A percentile compares a stretch with the other conserved stretches of the same genome.
phyloP scores from a whole-genome alignment of 2,797 vertebrate species.

The Ciconia nigra region DNA sequence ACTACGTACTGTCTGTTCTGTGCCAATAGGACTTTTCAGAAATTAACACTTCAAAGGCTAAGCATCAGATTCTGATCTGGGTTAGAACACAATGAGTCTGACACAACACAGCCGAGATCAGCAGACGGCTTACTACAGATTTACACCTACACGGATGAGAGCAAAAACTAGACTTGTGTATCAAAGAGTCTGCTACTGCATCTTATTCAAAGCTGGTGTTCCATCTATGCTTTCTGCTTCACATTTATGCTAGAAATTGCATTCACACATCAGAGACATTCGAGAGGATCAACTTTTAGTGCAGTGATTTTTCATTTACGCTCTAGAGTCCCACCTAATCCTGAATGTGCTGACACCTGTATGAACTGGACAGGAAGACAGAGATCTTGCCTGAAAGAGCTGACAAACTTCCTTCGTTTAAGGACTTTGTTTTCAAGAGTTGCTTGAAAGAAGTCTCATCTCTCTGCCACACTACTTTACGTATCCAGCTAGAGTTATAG shows the following conservation, averaged over 20 bases:
- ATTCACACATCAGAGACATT: background rate
- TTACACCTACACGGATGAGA: background rate
- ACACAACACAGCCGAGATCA: background rate
- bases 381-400: background rate
- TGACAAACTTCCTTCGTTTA: background rate
- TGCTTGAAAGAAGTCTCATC: background rate
- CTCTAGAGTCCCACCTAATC: background rate
- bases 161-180: background rate
- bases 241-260: background rate
- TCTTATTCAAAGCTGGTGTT: background rate
- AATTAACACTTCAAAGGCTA: slow-evolving; percentile 26
- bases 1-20: background rate
- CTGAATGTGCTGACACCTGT: background rate
- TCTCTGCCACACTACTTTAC: background rate
- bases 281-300: background rate
- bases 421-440: background rate
- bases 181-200: background rate
- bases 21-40: slow-evolving; percentile 17
- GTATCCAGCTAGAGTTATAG: background rate
- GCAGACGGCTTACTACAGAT: background rate
- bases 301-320: background rate
- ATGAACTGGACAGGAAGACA: background rate
- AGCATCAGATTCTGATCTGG: background rate
- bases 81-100: background rate
- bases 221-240: background rate